Conservation (phyloP, 2,113 vertebrate species). For the Boleophthalmus pectinirostris region DNA sequence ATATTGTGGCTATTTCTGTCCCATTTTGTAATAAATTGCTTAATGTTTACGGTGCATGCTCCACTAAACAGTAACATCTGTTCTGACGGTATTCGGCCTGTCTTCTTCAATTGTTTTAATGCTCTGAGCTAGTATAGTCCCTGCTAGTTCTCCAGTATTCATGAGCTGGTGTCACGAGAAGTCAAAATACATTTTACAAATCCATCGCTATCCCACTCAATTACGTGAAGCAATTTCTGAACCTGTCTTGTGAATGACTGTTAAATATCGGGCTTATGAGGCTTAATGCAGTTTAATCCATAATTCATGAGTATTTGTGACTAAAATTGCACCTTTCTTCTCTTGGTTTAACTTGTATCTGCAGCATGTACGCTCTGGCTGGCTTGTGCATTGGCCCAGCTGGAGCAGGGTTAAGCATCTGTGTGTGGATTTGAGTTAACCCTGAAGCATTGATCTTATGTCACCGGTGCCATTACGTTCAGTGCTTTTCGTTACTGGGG, state of each 20-base stretch:
- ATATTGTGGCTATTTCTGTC: conserved; percentile 54
- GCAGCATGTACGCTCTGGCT: conserved; percentile 5
- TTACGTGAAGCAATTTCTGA: conserved; percentile 41
- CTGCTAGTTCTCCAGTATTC: conserved; percentile 42
- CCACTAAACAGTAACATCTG: conserved; percentile 68
- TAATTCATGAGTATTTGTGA: conserved; percentile 30
- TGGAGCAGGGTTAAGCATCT: conserved; percentile 61
- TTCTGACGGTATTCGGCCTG: conserved; percentile 52
- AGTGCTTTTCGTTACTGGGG: conserved; percentile 67
- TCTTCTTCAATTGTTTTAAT: conserved; percentile 46
- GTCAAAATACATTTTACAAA: conserved; percentile 35
- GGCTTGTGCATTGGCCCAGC: conserved; percentile 4
- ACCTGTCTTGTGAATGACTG: conserved; percentile 26
- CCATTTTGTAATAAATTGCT: conserved; percentile 52
- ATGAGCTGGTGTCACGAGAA: conserved; percentile 40
- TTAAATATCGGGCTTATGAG: conserved; percentile 24
- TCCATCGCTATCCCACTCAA: conserved; percentile 29
- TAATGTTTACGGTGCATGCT: conserved; percentile 58
- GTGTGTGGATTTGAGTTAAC: conserved; percentile 71
- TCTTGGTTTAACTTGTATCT: conserved; percentile 7
- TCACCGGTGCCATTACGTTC: conserved; percentile 70
- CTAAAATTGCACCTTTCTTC: conserved; percentile 23
- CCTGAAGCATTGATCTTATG: conserved; percentile 77
- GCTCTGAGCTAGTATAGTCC: conserved; percentile 20
- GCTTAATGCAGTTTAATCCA: conserved; percentile 24